Evolutionary conservation across 2,797 vertebrate species (phyloP).

Genomic region (Alcedo quadribrachys): DNA sequence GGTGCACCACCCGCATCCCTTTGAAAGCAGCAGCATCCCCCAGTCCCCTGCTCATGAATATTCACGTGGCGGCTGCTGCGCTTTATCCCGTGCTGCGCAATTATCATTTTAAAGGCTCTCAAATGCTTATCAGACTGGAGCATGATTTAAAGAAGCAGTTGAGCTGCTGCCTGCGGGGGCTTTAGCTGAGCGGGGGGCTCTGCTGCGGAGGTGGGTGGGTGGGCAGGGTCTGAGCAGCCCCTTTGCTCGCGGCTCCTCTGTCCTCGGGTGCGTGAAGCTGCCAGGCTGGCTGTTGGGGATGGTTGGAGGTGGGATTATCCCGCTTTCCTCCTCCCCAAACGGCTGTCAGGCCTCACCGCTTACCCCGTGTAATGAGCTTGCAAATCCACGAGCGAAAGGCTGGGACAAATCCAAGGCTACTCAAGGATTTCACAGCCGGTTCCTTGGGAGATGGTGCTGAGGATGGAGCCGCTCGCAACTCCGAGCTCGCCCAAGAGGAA

Average conservation of each 20-base stretch:
- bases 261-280: background rate
- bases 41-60: background rate
- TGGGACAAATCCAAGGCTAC: background rate
- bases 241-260: accelerated
- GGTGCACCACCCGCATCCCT: background rate
- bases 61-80: background rate
- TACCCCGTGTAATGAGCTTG: background rate
- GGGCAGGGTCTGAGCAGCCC: background rate
- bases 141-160: background rate
- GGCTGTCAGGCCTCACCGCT: background rate
- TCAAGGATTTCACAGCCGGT: background rate
- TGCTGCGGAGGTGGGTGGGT: background rate
- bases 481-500: background rate
- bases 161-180: background rate
- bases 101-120: conserved; percentile 55
- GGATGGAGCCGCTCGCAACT: accelerated
- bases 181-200: background rate
- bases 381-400: background rate
- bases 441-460: background rate
- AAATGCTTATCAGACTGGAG: conserved; percentile 18
- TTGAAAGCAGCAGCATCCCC: background rate
- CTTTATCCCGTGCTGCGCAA: conserved; percentile 15
- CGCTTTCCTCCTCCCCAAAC: background rate
- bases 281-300: background rate
- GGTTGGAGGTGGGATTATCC: background rate